These are phyloP conservation scores for Hoplostethus mediterraneus DNA, from an alignment of 2,797 vertebrate species.

Conservation along the genomic window DNA sequence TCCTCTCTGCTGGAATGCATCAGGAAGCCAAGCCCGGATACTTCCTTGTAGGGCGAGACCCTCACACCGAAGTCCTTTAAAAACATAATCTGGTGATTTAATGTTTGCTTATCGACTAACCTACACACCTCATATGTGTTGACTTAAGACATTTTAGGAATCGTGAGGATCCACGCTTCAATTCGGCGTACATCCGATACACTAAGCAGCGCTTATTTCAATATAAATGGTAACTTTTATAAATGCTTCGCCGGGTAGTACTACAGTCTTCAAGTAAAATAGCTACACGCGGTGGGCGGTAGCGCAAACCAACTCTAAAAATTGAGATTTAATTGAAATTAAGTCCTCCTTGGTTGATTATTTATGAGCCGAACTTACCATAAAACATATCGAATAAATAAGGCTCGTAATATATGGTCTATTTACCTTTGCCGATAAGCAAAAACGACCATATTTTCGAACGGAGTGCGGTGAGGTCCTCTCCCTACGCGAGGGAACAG, in stretches of 20 bases:
- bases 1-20: slow-evolving; percentile 50
- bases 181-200: too few relatives aligned
- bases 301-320: too few relatives aligned
- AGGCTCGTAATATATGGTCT: too few relatives aligned
- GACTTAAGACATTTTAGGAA: too few relatives aligned
- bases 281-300: too few relatives aligned
- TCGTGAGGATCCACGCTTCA: too few relatives aligned
- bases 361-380: neutral
- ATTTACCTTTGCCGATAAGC: neutral
- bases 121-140: too few relatives aligned
- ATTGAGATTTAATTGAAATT: neutral
- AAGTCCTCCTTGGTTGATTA: neutral
- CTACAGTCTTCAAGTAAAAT: too few relatives aligned
- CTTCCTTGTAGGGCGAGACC: too few relatives aligned
- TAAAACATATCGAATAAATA: neutral
- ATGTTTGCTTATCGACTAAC: neutral
- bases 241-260: too few relatives aligned
- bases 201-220: too few relatives aligned
- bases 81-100: neutral
- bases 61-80: slow-evolving; percentile 10
- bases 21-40: neutral
- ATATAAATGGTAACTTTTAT: too few relatives aligned
- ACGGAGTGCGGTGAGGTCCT: neutral
- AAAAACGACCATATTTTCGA: neutral
- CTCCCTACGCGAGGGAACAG: neutral